These are phyloP conservation scores for Saguinus midas DNA, from an alignment of 2,113 vertebrate genomes.

Conservation along the genomic window DNA sequence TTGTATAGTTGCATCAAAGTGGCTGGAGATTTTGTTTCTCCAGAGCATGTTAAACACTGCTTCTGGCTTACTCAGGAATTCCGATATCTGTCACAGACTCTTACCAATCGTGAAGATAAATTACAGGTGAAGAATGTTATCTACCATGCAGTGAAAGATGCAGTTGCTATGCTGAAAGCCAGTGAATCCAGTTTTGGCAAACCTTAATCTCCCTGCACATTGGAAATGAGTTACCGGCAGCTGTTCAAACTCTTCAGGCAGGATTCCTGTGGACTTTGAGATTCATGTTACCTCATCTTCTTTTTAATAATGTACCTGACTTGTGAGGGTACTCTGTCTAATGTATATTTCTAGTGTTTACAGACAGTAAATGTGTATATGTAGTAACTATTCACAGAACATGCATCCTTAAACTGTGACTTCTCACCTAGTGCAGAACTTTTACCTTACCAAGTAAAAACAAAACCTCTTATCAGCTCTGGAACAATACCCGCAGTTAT, in stretches of 20 bases:
- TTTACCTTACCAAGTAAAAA: slow-evolving; percentile 77
- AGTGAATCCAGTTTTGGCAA: slow-evolving; percentile 83
- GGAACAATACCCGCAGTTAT: slow-evolving; percentile 51
- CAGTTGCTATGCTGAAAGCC: slow-evolving; percentile 86
- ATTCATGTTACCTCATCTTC: slow-evolving; percentile 86
- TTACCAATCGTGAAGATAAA: slow-evolving; percentile 89
- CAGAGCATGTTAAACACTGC: slow-evolving; percentile 89
- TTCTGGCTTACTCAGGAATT: slow-evolving; percentile 92
- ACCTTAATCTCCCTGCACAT: slow-evolving; percentile 66
- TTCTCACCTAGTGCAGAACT: slow-evolving; percentile 82
- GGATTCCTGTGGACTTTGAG: slow-evolving; percentile 85
- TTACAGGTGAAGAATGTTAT: slow-evolving; percentile 91
- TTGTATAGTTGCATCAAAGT: slow-evolving; percentile 91
- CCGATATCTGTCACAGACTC: slow-evolving; percentile 87
- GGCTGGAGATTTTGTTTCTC: slow-evolving; percentile 90
- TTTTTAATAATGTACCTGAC: slow-evolving; percentile 82
- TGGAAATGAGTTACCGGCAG: slow-evolving; percentile 81
- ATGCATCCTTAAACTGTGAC: slow-evolving; percentile 82
- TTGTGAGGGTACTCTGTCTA: slow-evolving; percentile 81
- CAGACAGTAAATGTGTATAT: slow-evolving; percentile 85
- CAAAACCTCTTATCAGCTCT: slow-evolving; percentile 78
- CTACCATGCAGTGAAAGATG: slow-evolving; percentile 89
- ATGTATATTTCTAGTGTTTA: slow-evolving; percentile 87
- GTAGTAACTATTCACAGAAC: slow-evolving; percentile 82
- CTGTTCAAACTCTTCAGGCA: slow-evolving; percentile 83